Percentiles rank a stretch among this genome's conserved stretches.
phyloP scores from a whole-genome alignment of 2,888 invertebrate genomes.

The Coecobrya sp. region DNA sequence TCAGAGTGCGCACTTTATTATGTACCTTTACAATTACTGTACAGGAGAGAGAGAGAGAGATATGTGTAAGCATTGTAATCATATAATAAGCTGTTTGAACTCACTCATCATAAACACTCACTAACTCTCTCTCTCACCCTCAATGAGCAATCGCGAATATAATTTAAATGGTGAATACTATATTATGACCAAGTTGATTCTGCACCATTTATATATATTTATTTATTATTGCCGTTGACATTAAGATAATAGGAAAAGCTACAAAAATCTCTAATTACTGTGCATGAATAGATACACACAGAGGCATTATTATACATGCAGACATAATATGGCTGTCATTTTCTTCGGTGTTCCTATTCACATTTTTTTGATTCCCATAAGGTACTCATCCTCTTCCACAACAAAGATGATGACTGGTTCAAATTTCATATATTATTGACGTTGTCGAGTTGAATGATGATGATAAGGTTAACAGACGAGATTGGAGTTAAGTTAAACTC shows the following conservation, averaged over 20 bases:
- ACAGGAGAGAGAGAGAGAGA: too few relatives aligned
- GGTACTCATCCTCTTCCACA: neutral
- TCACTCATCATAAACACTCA: slow-evolving; percentile 15
- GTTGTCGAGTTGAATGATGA: slow-evolving; percentile 25
- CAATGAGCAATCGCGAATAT: neutral
- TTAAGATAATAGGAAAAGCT: slow-evolving; percentile 67
- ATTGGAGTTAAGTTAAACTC: slow-evolving; percentile 16
- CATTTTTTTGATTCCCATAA: slow-evolving; percentile 49
- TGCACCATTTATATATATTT: slow-evolving; percentile 48
- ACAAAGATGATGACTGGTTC: slow-evolving; percentile 2
- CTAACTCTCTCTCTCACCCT: slow-evolving; percentile 25
- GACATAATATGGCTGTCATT: neutral
- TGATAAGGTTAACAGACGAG: slow-evolving; percentile 40
- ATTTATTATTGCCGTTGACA: slow-evolving; percentile 71
- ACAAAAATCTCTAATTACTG: slow-evolving; percentile 64
- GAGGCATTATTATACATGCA: neutral
- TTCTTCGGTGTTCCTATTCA: slow-evolving; percentile 8
- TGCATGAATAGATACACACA: neutral
- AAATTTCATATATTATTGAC: slow-evolving; percentile 53
- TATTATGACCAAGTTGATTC: slow-evolving; percentile 66
- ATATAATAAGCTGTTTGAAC: slow-evolving; percentile 33
- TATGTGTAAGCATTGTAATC: slow-evolving; percentile 33
- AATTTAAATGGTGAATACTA: neutral
- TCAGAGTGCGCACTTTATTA: neutral
- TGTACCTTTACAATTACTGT: slow-evolving; percentile 28